A percentile compares a stretch with the other conserved stretches of the same genome.
Conservation (phyloP, 2,113 vertebrate species). For the Silurus glanis region DNA sequence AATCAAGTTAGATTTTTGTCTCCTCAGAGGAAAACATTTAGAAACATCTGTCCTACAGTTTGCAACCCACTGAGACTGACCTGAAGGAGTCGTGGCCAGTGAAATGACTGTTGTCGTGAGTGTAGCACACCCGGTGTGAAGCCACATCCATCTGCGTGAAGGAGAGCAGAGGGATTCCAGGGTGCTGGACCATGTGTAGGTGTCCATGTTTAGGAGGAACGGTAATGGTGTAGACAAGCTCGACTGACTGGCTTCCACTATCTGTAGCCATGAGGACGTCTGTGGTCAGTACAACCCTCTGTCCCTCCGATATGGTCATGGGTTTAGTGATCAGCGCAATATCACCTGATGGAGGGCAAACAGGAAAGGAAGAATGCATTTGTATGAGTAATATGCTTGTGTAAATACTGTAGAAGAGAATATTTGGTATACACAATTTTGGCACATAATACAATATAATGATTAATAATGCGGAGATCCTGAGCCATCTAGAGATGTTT, state of each 20-base stretch:
- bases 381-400: neutral
- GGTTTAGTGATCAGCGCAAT: constrained; percentile 82
- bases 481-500: neutral
- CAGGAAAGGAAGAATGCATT: neutral
- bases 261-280: constrained; percentile 90
- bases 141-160: constrained; percentile 89
- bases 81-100: constrained; percentile 76
- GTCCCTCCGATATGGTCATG: constrained; percentile 87
- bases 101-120: constrained; percentile 81
- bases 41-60: too few species aligned
- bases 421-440: neutral
- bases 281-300: constrained; percentile 90
- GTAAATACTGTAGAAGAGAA: neutral
- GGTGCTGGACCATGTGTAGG: constrained; percentile 83
- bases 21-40: too few species aligned
- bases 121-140: constrained; percentile 80
- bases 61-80: constrained; percentile 65
- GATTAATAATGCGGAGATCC: neutral
- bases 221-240: constrained; percentile 84
- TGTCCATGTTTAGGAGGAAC: constrained; percentile 84
- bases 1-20: too few species aligned
- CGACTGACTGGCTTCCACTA: constrained; percentile 81
- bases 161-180: constrained; percentile 75
- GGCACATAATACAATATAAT: neutral
- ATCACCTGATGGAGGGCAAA: constrained; percentile 74